phyloP scores from a whole-genome alignment of 1,140 invertebrate species.

The Zaprionus davidi region DNA sequence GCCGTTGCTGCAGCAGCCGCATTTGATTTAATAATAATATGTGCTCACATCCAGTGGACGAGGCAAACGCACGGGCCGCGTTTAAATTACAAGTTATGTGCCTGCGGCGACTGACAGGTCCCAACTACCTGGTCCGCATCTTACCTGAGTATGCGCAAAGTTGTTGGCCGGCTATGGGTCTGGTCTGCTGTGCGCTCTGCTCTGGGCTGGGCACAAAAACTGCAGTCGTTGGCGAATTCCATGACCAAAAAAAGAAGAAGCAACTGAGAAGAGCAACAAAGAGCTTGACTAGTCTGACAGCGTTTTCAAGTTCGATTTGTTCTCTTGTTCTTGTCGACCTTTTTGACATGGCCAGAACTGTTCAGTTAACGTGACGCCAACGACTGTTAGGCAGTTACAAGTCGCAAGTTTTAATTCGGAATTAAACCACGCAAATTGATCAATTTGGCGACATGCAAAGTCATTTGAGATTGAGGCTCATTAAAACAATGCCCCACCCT shows the following conservation, averaged over 20 bases:
- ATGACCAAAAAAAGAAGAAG: conserved; percentile 54
- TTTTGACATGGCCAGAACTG: background rate
- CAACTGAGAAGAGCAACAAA: background rate
- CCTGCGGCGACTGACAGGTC: conserved; percentile 31
- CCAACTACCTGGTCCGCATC: conserved; percentile 58
- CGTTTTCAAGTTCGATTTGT: conserved; percentile 22
- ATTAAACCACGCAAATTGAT: conserved; percentile 26
- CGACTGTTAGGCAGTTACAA: background rate
- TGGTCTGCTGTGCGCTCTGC: conserved; percentile 1
- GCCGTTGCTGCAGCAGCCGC: conserved; percentile 23
- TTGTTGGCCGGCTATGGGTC: conserved; percentile 11
- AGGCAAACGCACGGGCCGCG: conserved; percentile 45
- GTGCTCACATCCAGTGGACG: conserved; percentile 13
- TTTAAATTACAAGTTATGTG: conserved; percentile 73
- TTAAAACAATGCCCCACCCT: conserved; percentile 34
- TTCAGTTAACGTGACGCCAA: background rate
- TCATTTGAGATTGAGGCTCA: conserved; percentile 33
- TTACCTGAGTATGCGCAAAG: conserved; percentile 45
- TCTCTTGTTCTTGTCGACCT: background rate
- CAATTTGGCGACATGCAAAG: conserved; percentile 67
- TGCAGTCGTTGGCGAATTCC: conserved; percentile 72
- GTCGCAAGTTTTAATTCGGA: background rate
- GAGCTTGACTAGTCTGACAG: conserved; percentile 7
- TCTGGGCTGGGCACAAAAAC: conserved; percentile 45
- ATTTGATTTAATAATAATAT: conserved; percentile 74